A percentile compares a stretch with the other conserved stretches of the same genome.
Conservation (phyloP, 2,797 vertebrate genomes). For the Cynodonichthys magdalenae region DNA sequence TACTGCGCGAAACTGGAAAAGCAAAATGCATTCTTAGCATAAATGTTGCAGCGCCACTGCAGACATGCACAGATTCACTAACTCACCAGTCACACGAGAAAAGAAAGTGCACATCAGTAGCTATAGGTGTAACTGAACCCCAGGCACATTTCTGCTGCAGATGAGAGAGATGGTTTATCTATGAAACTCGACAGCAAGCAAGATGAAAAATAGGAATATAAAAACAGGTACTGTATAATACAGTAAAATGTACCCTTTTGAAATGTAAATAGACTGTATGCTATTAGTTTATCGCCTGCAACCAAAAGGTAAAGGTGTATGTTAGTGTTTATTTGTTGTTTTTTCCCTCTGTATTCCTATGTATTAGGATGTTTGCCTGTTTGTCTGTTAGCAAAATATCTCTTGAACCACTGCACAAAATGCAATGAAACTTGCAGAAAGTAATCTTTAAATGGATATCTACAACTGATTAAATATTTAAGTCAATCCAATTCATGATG, state of each 20-base stretch:
- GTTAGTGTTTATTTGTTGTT: no score
- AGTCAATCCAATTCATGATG: no score
- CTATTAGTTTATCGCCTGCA: no score
- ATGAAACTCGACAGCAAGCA: constrained; percentile 19
- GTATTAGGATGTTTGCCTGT: no score
- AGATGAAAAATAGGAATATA: not conserved
- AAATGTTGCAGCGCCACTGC: constrained; percentile 9
- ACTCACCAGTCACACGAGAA: constrained; percentile 11
- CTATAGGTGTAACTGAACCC: constrained; percentile 36
- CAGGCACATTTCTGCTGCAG: constrained; percentile 25
- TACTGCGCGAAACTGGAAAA: constrained; percentile 18
- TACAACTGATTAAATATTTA: no score
- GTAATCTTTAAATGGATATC: no score
- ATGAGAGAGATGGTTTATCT: constrained; percentile 17
- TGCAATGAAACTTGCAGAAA: no score
- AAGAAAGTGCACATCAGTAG: constrained; percentile 51
- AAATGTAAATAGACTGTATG: not conserved
- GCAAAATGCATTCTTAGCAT: constrained; percentile 2
- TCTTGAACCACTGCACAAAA: no score
- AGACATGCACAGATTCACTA: constrained; percentile 9
- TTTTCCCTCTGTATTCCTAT: no score
- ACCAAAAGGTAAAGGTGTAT: no score
- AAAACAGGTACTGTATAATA: not conserved
- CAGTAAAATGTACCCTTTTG: not conserved
- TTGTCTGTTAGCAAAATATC: no score